Base-by-base conservation (phyloP, 1,140 invertebrate species). In the Pachyrhynchus sulphureomaculatus region DNA sequence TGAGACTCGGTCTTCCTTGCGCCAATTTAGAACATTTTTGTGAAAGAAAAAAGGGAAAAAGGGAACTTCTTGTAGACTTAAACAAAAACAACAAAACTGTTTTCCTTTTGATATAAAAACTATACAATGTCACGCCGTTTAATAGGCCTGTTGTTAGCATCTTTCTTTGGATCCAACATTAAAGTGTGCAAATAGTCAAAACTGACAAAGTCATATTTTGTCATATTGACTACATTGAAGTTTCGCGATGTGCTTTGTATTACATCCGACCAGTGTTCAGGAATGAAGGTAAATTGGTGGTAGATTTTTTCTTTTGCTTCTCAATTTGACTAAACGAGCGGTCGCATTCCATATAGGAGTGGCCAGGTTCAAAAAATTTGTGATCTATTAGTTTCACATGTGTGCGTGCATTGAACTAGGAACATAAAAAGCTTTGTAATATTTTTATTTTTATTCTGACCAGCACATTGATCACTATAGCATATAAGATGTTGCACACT, bases 381-480 rank as follows among this genome's bases (percentile, higher is more conserved):
- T 55, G 53, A n/a, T n/a, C n/a, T n/a, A 44, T 55, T 9, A 15
- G 44, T 55, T 42, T 23, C 41, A 15, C 17, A 44, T 1, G 44
- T 5, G 18, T 1, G n/a, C 20, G 8, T 44, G 15, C 6, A n/a
- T 32, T 44, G 39, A 32, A 44, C 53, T n/a, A 33, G 13, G 44
- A 44, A 44, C 41, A 55, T 44, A 55, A 42, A 55, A 12, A 55
- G 26, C 17, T 55, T 55, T 2, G 48, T 20, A 18, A 36, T 51
- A 34, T 55, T 39, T 13, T 55, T 42, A 21, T 55, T 55, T 32
- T 55, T 55, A 18, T 55, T 55, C 23, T 55, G 53, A 4, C 53
- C 39, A 42, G 21, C 53, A 41, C 34, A 53, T 9, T 2, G 2
- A 18, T 18, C 18, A 42, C 13, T 42, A 12, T 42, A 42, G 18